These are phyloP conservation scores for Labeo catla DNA, from an alignment of 2,113 vertebrate species.

Conservation along the genomic window DNA sequence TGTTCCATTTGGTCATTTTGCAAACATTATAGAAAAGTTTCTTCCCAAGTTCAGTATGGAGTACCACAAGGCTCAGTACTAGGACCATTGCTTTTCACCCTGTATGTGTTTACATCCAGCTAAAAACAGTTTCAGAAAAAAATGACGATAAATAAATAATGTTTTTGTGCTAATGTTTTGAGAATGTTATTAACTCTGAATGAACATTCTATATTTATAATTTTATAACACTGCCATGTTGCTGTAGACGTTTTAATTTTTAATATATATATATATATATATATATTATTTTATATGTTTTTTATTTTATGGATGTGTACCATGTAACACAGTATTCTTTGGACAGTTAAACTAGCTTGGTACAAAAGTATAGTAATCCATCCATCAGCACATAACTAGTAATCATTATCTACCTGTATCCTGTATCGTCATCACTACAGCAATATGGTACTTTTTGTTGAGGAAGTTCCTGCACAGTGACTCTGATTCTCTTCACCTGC, in stretches of 20 bases:
- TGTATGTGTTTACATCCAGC: neutral
- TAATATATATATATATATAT: too few species aligned
- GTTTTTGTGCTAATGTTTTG: neutral
- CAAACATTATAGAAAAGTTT: neutral
- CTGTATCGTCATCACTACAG: neutral
- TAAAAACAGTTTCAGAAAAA: neutral
- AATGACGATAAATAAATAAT: neutral
- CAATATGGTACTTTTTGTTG: neutral
- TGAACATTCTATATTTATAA: neutral
- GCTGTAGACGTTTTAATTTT: neutral
- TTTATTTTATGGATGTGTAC: neutral
- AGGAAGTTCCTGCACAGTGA: constrained; percentile 18
- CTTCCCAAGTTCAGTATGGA: neutral
- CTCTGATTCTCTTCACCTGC: constrained; percentile 48
- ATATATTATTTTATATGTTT: too few species aligned
- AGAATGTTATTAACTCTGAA: neutral
- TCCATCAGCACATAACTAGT: neutral
- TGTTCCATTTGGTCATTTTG: neutral
- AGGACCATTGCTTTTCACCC: neutral
- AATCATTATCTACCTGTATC: neutral
- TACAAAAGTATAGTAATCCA: neutral
- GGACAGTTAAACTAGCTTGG: neutral
- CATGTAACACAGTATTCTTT: neutral
- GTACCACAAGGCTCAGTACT: neutral
- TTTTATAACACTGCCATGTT: neutral